phyloP scores from a whole-genome alignment of 2,113 vertebrate genomes.

The Merops nubicus region DNA sequence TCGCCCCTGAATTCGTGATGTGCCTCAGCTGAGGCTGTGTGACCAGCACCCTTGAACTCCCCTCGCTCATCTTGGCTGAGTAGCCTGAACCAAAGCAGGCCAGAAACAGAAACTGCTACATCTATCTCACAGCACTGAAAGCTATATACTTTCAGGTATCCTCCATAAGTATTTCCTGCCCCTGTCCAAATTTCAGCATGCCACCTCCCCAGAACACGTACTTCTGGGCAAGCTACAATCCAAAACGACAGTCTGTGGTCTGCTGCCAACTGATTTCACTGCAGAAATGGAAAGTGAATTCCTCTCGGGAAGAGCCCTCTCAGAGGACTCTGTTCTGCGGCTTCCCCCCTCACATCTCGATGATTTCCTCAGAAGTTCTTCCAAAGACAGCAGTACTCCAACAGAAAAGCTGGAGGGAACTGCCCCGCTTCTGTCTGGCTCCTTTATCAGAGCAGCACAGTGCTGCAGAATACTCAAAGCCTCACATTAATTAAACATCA shows the following conservation, averaged over 20 bases:
- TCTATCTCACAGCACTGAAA: not conserved
- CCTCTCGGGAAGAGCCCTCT: not conserved
- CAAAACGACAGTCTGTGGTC: not conserved
- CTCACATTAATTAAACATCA: not conserved
- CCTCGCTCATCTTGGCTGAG: rapidly evolving
- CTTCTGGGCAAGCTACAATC: not conserved
- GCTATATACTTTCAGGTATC: not conserved
- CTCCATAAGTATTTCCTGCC: not conserved
- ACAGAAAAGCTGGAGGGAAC: not conserved
- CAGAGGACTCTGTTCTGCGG: not conserved
- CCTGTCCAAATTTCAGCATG: not conserved
- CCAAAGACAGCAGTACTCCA: not conserved
- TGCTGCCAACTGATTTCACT: not conserved
- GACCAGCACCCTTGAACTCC: rapidly evolving
- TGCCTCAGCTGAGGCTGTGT: not conserved
- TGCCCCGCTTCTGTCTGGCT: not conserved
- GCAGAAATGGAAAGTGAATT: not conserved
- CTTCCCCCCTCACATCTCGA: not conserved
- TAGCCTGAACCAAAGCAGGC: not conserved
- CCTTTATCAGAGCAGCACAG: not conserved
- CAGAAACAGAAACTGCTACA: not conserved
- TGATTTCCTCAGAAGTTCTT: slow-evolving; percentile 17
- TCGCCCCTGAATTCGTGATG: rapidly evolving
- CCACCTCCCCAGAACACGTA: not conserved
- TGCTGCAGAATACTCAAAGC: not conserved